Evolutionary conservation across 2,113 vertebrate genomes (phyloP), one percentile per base, ranked within the genome.

Genomic region (Erinaceus europaeus): DNA sequence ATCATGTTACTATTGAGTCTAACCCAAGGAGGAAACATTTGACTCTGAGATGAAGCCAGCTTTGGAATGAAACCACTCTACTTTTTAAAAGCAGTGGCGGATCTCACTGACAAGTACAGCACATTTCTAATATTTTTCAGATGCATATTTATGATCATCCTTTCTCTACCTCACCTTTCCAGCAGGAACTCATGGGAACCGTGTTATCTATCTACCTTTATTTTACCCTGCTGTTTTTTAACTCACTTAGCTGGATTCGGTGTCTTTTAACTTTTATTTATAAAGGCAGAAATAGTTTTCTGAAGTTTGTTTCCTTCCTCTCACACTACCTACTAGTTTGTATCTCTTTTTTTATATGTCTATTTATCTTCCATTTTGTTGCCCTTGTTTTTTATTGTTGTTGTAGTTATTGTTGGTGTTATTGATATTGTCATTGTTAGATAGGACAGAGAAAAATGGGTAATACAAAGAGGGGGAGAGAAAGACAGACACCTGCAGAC

Each of bases 251-350:
- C 62, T 57, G 40, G 15, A 75, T 71, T 23, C 5, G 40, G 34
- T 57, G 9, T 59, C 29, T 48, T 65, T 84, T 50, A 29, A 79
- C 23, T 75, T 78, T 79, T 68, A 67, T 86, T 88, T 44, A 21
- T 57, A 67, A 88, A 86, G n/a, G 20, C 46, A 91, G 86, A 80
- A 44, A 53, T 57, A 18, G n/a, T n/a, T 36, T 42, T 85, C 65
- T 67, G 23, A 59, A 32, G 25, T 53, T 72, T 0, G 29, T 46
- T 81, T 74, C 57, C 46, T 76, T 62, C 14, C 50, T n/a, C 42
- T 36, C 20, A 9, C 9, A 68, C 67, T 17, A 20, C 14, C 79
- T 29, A 71, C 17, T 17, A 86, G 48, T 52, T 93, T 83, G 52
- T 83, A 76, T 27, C 62, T 81, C n/a, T 69, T 6, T 80, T 87